Evolutionary conservation across 1,140 invertebrate genomes (phyloP), one percentile per base, ranked within the genome.

Genomic region (Drosophila guanche): DNA sequence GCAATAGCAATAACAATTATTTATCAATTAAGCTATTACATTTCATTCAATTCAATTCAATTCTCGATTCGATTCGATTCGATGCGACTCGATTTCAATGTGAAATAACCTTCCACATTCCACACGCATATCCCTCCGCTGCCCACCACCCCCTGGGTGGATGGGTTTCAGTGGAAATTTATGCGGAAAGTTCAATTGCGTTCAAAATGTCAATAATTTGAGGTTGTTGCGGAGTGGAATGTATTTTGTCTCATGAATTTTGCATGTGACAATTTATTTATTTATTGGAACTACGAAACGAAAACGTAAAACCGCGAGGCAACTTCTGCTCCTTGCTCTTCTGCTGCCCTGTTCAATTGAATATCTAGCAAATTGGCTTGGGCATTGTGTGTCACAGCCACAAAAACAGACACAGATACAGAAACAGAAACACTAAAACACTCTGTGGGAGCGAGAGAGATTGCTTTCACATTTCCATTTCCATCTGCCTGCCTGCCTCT

Each of bases 191-290:
- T 88, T 86, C 84, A 86, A 86, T 81, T 88, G 83, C 81, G 74
- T 86, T 83, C 79, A 83, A 78, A 88, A 76, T 86, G 83, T 70
- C 81, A 86, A 86, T 86, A 85, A 85, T 85, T 78, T 60, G 74
- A 71, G 75, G 72, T 54, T 68, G 68, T 58, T 65, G 63, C 46
- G 16, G 16, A 14, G 4, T 29, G 33, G 23, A 20, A 33, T 63
- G 57, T 50, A 52, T 68, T 68, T 68, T 50, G 59, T 61, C 78
- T 83, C 83, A 86, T 86, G 74, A 77, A 86, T 86, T 78, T 86
- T 78, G 81, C 78, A 88, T 86, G 84, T 29, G 74, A 47, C 83
- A 86, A 88, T 86, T 89, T 89, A 86, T 86, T 81, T 83, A 86
- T 86, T 86, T 78, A 88, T 86, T 86, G 81, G 57, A 47, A 48